Base-by-base conservation (phyloP, 2,797 vertebrate species). In the Peromyscus aztecus region DNA sequence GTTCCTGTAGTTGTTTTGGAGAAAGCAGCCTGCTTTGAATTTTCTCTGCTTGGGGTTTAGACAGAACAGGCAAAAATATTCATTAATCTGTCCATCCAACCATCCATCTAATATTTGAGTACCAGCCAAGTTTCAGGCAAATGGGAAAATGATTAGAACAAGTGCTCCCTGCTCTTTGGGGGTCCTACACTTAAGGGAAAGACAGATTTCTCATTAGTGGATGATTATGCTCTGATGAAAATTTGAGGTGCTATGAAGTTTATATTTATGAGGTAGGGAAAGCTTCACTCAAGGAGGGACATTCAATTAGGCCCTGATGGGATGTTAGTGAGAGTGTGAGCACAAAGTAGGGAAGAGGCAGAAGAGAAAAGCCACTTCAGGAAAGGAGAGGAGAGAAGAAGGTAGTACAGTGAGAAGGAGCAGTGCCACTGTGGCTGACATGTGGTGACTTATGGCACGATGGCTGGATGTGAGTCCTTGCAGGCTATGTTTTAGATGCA, bases 1-100 rank as follows among this genome's bases (percentile, higher is more conserved):
- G 31, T 91, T 90, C 91, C 27, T 77, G 4, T 88, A 95, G 11
- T 5, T 87, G 4, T 91, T 94, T 96, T 65, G 27, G 9, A 19
- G 67, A 34, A 95, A 77, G 81, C 1, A 71, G 8, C 94, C 4
- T 65, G 12, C 40, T 14, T 95, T 19, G 9, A 95, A 57, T 94
- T 49, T 78, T 92, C 19, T 43, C 71, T n/a, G 63, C 49, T 90
- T 90, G 77, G 83, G 7, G 13, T 78, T 89, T 96, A 37, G 91
- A 92, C 89, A n/a, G 55, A 17, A 80, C 13, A 89, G n/a, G 63
- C 81, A 61, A 29, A 6, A n/a, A 17, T 31, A 40, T 37, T 89
- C 23, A 55, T 91, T 92, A 55, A 90, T 61, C 46, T 34, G 49
- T 46, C 1, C 34, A 40, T 59, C 59, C 34, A 73, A 59, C 52